Evolutionary conservation across 1,140 invertebrate species (phyloP).

Genomic region (Cotesia vestalis): DNA sequence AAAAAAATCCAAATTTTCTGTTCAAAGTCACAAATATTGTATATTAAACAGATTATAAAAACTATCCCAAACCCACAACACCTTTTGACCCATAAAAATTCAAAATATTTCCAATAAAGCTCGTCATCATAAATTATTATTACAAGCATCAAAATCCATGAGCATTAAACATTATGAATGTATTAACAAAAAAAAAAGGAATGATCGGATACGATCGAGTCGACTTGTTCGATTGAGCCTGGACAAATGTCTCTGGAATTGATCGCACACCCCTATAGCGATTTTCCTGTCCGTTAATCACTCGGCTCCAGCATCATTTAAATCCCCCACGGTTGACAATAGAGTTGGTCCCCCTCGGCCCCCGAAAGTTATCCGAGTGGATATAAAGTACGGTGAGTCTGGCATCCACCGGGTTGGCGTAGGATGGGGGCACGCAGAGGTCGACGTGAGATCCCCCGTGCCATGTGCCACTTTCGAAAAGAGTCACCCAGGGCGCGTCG

Average conservation of each 20-base stretch:
- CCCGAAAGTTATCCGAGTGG: slow-evolving; percentile 53
- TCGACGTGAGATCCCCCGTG: slow-evolving; percentile 32
- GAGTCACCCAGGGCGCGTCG: slow-evolving; percentile 49
- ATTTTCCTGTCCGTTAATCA: slow-evolving; percentile 38
- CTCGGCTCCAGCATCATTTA: slow-evolving; percentile 49
- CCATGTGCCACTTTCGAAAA: slow-evolving; percentile 56
- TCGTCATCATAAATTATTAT: not conserved
- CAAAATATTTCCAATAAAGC: no score
- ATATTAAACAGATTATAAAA: no score
- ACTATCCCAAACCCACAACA: no score
- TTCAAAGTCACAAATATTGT: no score
- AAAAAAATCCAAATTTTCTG: no score
- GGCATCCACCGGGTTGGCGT: not conserved
- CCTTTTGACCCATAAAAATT: no score
- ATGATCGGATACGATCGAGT: slow-evolving; percentile 1
- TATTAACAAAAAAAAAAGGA: not conserved
- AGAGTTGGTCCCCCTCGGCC: slow-evolving; percentile 40
- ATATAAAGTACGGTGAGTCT: slow-evolving; percentile 28
- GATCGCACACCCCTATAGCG: slow-evolving; percentile 8
- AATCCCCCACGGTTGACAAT: slow-evolving; percentile 54
- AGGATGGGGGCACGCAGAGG: slow-evolving; percentile 17
- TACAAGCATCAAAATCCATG: not conserved
- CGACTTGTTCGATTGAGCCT: slow-evolving; percentile 21
- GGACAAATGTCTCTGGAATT: slow-evolving; percentile 29
- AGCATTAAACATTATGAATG: not conserved